Conservation (phyloP, 1,140 invertebrate species). For the Procambarus clarkii region DNA sequence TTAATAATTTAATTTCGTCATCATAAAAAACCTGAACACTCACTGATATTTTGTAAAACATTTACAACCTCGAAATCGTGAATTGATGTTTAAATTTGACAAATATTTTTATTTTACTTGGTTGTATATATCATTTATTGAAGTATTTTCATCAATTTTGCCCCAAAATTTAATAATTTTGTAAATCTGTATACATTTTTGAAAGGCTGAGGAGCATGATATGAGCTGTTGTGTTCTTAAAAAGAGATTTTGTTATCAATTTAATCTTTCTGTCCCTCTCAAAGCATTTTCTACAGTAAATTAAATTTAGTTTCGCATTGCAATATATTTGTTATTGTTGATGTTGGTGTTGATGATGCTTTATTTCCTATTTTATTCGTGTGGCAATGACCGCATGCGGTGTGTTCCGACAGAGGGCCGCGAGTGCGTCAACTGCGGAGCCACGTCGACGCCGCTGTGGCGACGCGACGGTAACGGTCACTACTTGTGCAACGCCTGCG, state of each 20-base stretch:
- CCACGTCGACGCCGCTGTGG: too few species aligned
- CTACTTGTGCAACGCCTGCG: too few species aligned
- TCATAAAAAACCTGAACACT: too few species aligned
- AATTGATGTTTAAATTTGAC: too few species aligned
- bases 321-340: neutral
- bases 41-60: neutral
- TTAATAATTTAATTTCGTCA: neutral
- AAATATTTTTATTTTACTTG: neutral
- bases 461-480: too few species aligned
- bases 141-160: neutral
- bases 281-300: neutral
- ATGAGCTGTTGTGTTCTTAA: too few species aligned
- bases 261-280: too few species aligned
- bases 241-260: too few species aligned
- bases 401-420: conserved; percentile 79
- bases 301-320: too few species aligned
- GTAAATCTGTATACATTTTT: neutral
- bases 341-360: neutral
- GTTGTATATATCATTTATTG: neutral
- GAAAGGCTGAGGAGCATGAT: neutral
- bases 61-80: too few species aligned
- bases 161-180: neutral
- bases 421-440: conserved; percentile 95
- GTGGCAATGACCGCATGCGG: neutral
- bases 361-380: neutral